Percentiles rank a stretch among this genome's conserved stretches.
phyloP scores from a whole-genome alignment of 2,888 invertebrate genomes.

The Andrena minutula region DNA sequence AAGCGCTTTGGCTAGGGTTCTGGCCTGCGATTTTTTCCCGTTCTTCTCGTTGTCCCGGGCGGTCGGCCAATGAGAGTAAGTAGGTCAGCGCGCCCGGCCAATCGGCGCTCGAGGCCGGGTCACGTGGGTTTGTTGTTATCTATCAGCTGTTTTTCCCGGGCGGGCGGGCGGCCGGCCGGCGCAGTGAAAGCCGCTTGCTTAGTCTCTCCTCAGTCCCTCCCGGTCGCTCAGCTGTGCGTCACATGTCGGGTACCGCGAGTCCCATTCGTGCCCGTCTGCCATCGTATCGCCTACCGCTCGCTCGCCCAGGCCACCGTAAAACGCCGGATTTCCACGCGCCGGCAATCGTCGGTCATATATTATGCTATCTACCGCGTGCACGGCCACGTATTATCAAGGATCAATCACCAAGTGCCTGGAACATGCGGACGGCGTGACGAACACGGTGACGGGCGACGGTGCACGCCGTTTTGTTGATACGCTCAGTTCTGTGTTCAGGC shows the following conservation, averaged over 20 bases:
- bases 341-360: conserved; percentile 69
- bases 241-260: conserved; percentile 77
- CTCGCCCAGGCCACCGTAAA: conserved; percentile 48
- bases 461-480: conserved; percentile 76
- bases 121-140: conserved; percentile 91
- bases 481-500: conserved; percentile 75
- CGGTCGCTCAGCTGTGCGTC: conserved; percentile 84
- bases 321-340: conserved; percentile 47
- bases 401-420: conserved; percentile 72
- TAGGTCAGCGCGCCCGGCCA: conserved; percentile 87
- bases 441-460: conserved; percentile 63
- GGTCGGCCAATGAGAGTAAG: conserved; percentile 86
- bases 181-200: conserved; percentile 82
- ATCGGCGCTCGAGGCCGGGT: conserved; percentile 84
- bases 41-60: conserved; percentile 74
- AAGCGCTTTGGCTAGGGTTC: conserved; percentile 70
- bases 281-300: conserved; percentile 49
- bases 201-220: conserved; percentile 79
- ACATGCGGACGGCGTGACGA: conserved; percentile 78
- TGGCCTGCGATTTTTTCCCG: conserved; percentile 72
- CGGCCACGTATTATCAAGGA: conserved; percentile 60
- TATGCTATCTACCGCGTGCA: conserved; percentile 74
- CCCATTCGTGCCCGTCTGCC: conserved; percentile 64
- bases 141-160: conserved; percentile 87
- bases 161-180: conserved; percentile 82